Evolutionary conservation across 1,140 invertebrate genomes (phyloP).

Genomic region (Leptoteleia sp.): DNA sequence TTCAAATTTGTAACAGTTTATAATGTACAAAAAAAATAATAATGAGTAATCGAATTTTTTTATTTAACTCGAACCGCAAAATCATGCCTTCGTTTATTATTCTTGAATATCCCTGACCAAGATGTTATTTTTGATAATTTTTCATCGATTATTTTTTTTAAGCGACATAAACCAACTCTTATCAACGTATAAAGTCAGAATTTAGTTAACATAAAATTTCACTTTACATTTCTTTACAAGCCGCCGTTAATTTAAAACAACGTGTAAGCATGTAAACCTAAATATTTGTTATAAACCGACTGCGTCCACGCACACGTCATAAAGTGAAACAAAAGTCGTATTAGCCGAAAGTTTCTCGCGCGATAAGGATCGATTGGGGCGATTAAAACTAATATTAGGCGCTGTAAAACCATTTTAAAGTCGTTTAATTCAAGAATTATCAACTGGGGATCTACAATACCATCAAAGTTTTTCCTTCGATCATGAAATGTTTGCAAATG

Average conservation of each 20-base stretch:
- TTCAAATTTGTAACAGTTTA: too few relatives aligned
- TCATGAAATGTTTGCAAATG: constrained; percentile 24
- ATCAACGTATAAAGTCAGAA: too few relatives aligned
- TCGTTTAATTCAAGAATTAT: constrained; percentile 41
- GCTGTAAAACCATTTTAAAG: constrained; percentile 20
- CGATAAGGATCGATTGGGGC: constrained; percentile 29
- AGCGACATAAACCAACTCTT: too few relatives aligned
- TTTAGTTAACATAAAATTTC: too few relatives aligned
- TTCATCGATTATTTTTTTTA: too few relatives aligned
- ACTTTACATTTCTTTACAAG: not conserved
- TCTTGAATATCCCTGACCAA: too few relatives aligned
- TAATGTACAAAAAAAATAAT: too few relatives aligned
- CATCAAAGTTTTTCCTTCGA: constrained; percentile 32
- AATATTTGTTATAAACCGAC: constrained; percentile 15
- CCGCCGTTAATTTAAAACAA: not conserved
- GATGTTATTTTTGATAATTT: too few relatives aligned
- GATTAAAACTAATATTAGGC: constrained; percentile 41
- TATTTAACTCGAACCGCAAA: too few relatives aligned
- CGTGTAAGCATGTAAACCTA: constrained; percentile 3
- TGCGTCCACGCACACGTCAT: constrained; percentile 13
- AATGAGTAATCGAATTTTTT: too few relatives aligned
- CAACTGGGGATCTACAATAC: constrained; percentile 26
- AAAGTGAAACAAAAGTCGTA: constrained; percentile 41
- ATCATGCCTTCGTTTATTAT: too few relatives aligned
- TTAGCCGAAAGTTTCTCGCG: constrained; percentile 15